Percentiles rank a stretch among this genome's conserved stretches.
Evolutionary conservation across 2,888 invertebrate genomes (phyloP).

Genomic region (Rugalucina vietnamica): DNA sequence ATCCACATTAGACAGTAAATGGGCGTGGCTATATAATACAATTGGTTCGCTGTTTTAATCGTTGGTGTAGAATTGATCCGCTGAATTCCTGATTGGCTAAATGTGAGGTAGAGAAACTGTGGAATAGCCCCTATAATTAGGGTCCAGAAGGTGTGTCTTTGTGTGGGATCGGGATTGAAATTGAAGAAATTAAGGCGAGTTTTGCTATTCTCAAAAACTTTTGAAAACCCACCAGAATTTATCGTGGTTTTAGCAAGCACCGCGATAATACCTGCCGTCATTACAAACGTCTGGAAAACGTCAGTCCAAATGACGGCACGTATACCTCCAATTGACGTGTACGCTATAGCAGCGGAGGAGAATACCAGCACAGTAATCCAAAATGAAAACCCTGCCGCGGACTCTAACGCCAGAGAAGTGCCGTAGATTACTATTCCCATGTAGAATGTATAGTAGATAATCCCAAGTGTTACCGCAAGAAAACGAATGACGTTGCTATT

Average conservation of each 20-base stretch:
- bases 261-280: slow-evolving; percentile 35
- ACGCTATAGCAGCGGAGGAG: slow-evolving; percentile 27
- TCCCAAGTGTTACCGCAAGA: slow-evolving; percentile 25
- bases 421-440: slow-evolving; percentile 47
- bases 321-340: slow-evolving; percentile 47
- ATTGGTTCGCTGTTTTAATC: neutral
- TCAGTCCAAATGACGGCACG: slow-evolving; percentile 48
- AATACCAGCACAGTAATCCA: slow-evolving; percentile 32
- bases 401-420: slow-evolving; percentile 31
- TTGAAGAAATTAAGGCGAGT: slow-evolving; percentile 20
- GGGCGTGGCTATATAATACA: slow-evolving; percentile 37
- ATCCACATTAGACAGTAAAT: slow-evolving; percentile 22
- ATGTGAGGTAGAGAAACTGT: slow-evolving; percentile 26
- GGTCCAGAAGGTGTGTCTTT: slow-evolving; percentile 42
- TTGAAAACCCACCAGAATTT: neutral
- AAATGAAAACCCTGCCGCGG: slow-evolving; percentile 24
- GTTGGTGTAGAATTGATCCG: slow-evolving; percentile 39
- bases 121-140: slow-evolving; percentile 29
- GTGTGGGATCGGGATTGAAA: slow-evolving; percentile 37
- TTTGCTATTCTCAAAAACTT: neutral
- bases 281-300: slow-evolving; percentile 36
- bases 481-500: slow-evolving; percentile 27
- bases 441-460: slow-evolving; percentile 42
- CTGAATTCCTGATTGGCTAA: slow-evolving; percentile 36
- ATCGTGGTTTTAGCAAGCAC: slow-evolving; percentile 29